Conservation (phyloP, 1,140 invertebrate genomes). For the Anthonomus grandis region DNA sequence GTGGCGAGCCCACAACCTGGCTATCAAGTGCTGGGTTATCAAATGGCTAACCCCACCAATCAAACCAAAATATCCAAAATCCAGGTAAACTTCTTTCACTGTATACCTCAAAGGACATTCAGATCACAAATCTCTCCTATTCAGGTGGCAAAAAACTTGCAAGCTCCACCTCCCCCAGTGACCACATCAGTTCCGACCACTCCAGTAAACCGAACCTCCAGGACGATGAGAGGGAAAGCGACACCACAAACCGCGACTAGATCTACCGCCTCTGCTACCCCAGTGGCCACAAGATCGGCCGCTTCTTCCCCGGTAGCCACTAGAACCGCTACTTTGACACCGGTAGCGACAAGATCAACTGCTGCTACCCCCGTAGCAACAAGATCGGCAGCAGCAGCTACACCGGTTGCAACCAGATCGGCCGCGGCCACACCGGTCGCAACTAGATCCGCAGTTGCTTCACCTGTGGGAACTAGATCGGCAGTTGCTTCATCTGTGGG, state of each 20-base stretch:
- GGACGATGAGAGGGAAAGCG: no score
- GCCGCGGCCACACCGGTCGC: not conserved
- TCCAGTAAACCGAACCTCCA: not conserved
- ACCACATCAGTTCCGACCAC: not conserved
- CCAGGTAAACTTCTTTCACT: constrained; percentile 13
- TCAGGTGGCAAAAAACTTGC: not conserved
- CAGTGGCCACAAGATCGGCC: not conserved
- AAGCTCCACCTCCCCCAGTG: not conserved
- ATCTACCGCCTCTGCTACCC: not conserved
- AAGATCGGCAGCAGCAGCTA: no score
- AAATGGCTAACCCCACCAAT: constrained; percentile 47
- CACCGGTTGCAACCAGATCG: no score
- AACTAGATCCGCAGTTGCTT: not conserved
- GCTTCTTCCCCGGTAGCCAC: not conserved
- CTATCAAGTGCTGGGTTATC: constrained; percentile 54
- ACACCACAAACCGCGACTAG: no score
- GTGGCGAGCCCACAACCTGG: constrained; percentile 5
- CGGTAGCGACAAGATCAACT: not conserved
- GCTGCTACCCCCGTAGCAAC: no score
- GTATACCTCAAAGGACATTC: no score
- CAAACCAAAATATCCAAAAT: constrained; percentile 25
- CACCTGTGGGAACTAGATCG: constrained; percentile 5
- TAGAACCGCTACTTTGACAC: not conserved
- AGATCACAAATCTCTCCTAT: no score
- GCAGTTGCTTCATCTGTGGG: not conserved